Evolutionary conservation across 2,797 vertebrate species (phyloP), one percentile per base, ranked within the genome.

Genomic region (Pteronotus mesoamericanus): DNA sequence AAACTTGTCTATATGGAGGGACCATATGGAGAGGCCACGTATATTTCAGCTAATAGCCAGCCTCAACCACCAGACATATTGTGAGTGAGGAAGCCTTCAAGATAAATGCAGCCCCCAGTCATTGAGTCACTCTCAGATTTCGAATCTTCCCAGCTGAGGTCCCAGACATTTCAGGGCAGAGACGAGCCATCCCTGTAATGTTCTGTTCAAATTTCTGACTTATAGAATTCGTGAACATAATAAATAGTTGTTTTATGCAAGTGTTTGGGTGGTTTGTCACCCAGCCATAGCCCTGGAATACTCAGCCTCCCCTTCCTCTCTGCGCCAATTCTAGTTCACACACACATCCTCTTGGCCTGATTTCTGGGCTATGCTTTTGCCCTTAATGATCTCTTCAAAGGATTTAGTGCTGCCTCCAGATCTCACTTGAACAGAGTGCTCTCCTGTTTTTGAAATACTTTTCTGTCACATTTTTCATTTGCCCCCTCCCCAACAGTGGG

Each of bases 401-500:
- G 37, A 82, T 64, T 72, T 61, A 77, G 0, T 57, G 82, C 46
- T 55, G 66, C 24, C 55, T 39, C 55, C 46, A 48, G 74, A 68
- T 86, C 83, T 86, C 26, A 55, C 66, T 55, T n/a, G 89, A 86
- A 74, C 8, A 86, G 44, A 48, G 46, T 32, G 15, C 64, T 74
- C 55, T 86, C n/a, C 55, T 80, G 32, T 55, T 91, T 86, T 91
- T 80, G 53, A 91, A 91, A 79, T 79, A 64, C 29, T 86, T 91
- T n/a, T 64, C 44, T 72, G 57, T 68, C 68, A 57, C 21, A 86
- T 75, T 91, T 95, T 91, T 46, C 42, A 57, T 82, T 91, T 87
- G 68, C 46, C 74, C n/a, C 10, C 37, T 80, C 48, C 7, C 61
- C 48, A 66, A 95, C 69, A 74, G 16, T 37, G 39, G 21, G n/a